A percentile compares a stretch with the other conserved stretches of the same genome.
Evolutionary conservation across 2,113 vertebrate species (phyloP).

Genomic region (Pyxicephalus adspersus): DNA sequence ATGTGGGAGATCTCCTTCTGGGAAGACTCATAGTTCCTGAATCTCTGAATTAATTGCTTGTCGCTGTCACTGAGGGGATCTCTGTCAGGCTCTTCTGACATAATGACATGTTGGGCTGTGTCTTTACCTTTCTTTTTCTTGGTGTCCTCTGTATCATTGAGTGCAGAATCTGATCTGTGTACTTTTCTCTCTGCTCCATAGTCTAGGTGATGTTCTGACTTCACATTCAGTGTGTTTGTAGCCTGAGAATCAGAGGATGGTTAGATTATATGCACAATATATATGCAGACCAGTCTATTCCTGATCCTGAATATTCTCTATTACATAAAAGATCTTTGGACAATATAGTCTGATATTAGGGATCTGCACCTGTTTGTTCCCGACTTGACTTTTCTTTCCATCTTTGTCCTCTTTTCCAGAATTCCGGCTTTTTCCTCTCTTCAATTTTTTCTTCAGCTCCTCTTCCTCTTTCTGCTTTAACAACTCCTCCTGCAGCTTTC

Average conservation of each 20-base stretch:
- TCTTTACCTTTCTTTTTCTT: slow-evolving; percentile 60
- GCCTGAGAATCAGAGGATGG: not conserved
- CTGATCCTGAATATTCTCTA: not conserved
- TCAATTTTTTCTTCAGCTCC: slow-evolving; percentile 72
- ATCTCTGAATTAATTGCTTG: slow-evolving; percentile 68
- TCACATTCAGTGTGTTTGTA: not conserved
- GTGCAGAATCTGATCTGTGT: slow-evolving; percentile 51
- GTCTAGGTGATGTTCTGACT: slow-evolving; percentile 57
- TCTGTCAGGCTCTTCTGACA: slow-evolving; percentile 61
- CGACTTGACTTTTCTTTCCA: slow-evolving; percentile 66
- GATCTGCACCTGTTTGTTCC: slow-evolving; percentile 65
- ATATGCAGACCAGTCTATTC: no score
- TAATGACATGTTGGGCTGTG: not conserved
- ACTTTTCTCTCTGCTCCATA: slow-evolving; percentile 56
- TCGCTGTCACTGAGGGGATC: slow-evolving; percentile 60
- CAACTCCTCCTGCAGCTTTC: slow-evolving; percentile 68
- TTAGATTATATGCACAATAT: no score
- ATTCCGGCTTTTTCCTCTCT: slow-evolving; percentile 67
- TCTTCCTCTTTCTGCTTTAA: slow-evolving; percentile 73
- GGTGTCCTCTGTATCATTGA: slow-evolving; percentile 61
- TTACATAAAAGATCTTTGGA: no score
- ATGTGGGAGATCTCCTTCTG: slow-evolving; percentile 68
- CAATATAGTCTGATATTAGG: no score
- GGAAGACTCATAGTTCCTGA: slow-evolving; percentile 73
- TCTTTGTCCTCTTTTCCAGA: slow-evolving; percentile 64